Conservation (phyloP, 2,888 invertebrate genomes). For the Cremastinae sp. region DNA sequence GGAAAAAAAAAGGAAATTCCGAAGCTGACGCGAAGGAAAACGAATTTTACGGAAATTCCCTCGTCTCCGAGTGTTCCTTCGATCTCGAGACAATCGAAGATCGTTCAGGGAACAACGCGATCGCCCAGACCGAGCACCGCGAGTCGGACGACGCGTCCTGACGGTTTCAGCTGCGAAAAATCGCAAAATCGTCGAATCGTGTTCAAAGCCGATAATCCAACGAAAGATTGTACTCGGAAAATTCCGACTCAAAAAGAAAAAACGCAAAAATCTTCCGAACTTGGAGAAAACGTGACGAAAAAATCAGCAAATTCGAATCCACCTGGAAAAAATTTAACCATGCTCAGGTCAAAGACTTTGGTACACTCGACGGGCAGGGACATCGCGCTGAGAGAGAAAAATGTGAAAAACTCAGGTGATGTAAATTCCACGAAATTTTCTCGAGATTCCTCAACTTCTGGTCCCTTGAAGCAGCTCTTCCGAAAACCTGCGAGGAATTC, state of each 20-base stretch:
- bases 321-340: constrained; percentile 35
- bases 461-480: constrained; percentile 12
- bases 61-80: constrained; percentile 44
- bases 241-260: constrained; percentile 31
- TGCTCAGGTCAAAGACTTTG: constrained; percentile 54
- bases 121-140: constrained; percentile 25
- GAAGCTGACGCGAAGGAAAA: constrained; percentile 61
- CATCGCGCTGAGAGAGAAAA: constrained; percentile 3
- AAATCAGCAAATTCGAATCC: neutral
- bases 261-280: neutral
- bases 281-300: neutral
- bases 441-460: neutral
- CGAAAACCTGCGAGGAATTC: constrained; percentile 9
- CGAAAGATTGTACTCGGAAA: constrained; percentile 30
- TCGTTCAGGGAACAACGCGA: neutral
- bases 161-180: neutral
- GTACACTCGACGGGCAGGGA: constrained; percentile 10
- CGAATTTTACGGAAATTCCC: constrained; percentile 37
- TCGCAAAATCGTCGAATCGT: neutral
- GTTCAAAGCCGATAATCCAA: neutral
- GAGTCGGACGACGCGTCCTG: neutral
- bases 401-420: neutral
- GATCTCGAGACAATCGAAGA: constrained; percentile 31
- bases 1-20: constrained; percentile 14
- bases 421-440: neutral